phyloP scores from a whole-genome alignment of 2,888 invertebrate genomes.

The Cataglyphis cursor region DNA sequence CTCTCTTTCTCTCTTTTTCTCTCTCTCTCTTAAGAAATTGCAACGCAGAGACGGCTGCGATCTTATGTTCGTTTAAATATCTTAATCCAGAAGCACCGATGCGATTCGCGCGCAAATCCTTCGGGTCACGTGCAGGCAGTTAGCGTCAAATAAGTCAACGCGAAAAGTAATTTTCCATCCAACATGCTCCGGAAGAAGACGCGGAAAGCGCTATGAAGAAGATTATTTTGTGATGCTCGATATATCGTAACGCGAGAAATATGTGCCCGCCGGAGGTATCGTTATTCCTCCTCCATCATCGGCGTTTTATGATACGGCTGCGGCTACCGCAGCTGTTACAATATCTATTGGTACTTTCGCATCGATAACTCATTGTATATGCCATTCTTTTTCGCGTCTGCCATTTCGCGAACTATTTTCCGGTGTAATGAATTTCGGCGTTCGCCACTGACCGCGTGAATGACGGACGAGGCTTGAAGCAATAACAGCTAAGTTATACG shows the following conservation, averaged over 20 bases:
- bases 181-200: conserved; percentile 41
- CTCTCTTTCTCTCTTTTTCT: conserved; percentile 3
- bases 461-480: not conserved
- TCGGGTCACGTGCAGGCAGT: conserved; percentile 40
- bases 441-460: conserved; percentile 3
- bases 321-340: conserved; percentile 65
- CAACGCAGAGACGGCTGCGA: conserved; percentile 37
- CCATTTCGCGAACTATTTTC: conserved; percentile 14
- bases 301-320: conserved; percentile 53
- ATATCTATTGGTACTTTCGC: conserved; percentile 58
- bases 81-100: conserved; percentile 70
- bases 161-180: conserved; percentile 61
- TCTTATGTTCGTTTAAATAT: conserved; percentile 65
- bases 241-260: conserved; percentile 43
- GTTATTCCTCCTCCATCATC: conserved; percentile 53
- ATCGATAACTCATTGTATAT: conserved; percentile 50
- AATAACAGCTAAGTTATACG: conserved; percentile 31
- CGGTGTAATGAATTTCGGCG: conserved; percentile 43
- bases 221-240: conserved; percentile 53
- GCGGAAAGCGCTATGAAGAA: conserved; percentile 41
- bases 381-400: conserved; percentile 38
- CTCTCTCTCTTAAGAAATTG: conserved; percentile 56
- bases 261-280: conserved; percentile 42
- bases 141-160: conserved; percentile 26
- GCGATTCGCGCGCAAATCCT: conserved; percentile 67